Conservation (phyloP, 35 echinoderm and acorn worm genomes). For the Diadema setosum region DNA sequence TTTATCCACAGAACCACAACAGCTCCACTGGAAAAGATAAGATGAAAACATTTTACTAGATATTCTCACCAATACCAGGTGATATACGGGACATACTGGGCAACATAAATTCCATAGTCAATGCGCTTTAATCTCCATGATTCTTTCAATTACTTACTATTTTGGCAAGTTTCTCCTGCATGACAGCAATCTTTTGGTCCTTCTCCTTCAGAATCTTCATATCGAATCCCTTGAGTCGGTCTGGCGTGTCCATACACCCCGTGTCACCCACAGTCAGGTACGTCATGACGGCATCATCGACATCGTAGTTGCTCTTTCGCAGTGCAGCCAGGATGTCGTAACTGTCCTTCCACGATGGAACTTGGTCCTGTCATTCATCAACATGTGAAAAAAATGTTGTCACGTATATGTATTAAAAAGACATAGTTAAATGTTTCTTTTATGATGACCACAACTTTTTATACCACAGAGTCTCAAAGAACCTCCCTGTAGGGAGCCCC, state of each 20-base stretch:
- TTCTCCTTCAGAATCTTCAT: conserved; percentile 84
- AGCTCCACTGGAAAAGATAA: too few relatives aligned
- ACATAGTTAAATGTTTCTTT: not conserved
- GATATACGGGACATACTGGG: too few relatives aligned
- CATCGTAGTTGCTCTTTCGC: conserved; percentile 90
- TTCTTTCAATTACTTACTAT: conserved; percentile 75
- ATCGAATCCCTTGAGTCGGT: conserved; percentile 69
- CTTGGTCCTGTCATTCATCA: conserved; percentile 9
- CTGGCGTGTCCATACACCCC: conserved; percentile 74
- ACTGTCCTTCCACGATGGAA: conserved; percentile 81
- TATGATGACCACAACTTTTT: not conserved
- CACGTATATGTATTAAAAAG: too few relatives aligned
- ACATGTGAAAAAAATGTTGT: not conserved
- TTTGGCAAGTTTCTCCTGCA: conserved; percentile 76
- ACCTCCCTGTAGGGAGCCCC: too few relatives aligned
- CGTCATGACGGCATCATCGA: conserved; percentile 68
- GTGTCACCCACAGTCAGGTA: conserved; percentile 82
- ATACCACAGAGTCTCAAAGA: too few relatives aligned
- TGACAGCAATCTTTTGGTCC: conserved; percentile 66
- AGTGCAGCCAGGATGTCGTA: conserved; percentile 89
- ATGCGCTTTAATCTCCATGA: too few relatives aligned
- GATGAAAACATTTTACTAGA: too few relatives aligned
- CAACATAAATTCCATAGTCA: too few relatives aligned
- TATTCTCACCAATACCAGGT: too few relatives aligned
- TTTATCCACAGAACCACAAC: too few relatives aligned